These are phyloP conservation scores for Argentina silus DNA, from an alignment of 2,797 vertebrate genomes.

Conservation along the genomic window DNA sequence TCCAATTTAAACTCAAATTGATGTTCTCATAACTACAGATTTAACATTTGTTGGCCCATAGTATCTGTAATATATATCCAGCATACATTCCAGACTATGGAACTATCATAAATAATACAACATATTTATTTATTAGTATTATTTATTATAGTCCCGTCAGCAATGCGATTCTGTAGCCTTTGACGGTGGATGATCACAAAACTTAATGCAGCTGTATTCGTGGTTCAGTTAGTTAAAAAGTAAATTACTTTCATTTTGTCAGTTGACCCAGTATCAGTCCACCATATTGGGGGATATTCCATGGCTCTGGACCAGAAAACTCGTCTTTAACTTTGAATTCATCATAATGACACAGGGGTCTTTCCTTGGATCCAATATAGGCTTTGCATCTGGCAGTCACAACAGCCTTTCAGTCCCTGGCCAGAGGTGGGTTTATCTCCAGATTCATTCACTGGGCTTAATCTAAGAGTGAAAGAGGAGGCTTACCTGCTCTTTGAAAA, in stretches of 20 bases:
- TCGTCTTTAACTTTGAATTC: conserved; percentile 63
- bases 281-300: conserved; percentile 22
- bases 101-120: no score
- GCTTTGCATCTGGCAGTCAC: conserved; percentile 40
- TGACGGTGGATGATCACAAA: no score
- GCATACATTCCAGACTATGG: no score
- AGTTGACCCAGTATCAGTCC: conserved; percentile 36
- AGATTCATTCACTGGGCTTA: conserved; percentile 57
- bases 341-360: conserved; percentile 49
- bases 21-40: no score
- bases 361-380: conserved; percentile 48
- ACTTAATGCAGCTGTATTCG: no score
- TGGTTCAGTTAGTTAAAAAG: neutral
- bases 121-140: no score
- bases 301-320: conserved; percentile 21
- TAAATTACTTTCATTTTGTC: neutral
- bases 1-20: no score
- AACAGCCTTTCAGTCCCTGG: conserved; percentile 47
- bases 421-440: conserved; percentile 58
- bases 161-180: no score
- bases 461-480: conserved; percentile 50
- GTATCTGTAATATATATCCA: no score
- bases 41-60: no score
- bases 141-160: no score
- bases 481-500: conserved; percentile 52